A percentile compares a stretch with the other conserved stretches of the same genome.
Evolutionary conservation across 1,140 invertebrate genomes (phyloP).

Genomic region (Araneus ventricosus): DNA sequence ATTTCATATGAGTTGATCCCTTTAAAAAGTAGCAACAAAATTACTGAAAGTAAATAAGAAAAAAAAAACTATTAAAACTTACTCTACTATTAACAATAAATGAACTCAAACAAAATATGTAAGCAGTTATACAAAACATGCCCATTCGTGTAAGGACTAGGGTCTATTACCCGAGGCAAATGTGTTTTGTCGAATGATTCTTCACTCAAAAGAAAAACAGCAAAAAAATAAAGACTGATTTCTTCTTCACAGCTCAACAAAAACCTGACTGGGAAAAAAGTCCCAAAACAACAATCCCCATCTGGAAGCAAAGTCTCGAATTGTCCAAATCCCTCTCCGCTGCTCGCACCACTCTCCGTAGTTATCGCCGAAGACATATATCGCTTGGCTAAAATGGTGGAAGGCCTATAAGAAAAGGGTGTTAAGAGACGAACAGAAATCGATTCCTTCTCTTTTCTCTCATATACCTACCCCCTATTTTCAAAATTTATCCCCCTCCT

Average conservation of each 20-base stretch:
- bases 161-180: neutral
- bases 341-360: neutral
- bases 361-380: constrained; percentile 41
- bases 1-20: no score
- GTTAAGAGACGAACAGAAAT: constrained; percentile 35
- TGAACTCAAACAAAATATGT: no score
- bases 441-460: constrained; percentile 33
- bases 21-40: no score
- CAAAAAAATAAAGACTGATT: neutral
- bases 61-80: no score
- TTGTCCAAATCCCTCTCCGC: constrained; percentile 28
- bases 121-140: no score
- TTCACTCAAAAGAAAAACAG: neutral
- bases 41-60: no score
- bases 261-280: neutral
- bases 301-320: constrained; percentile 24
- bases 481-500: constrained; percentile 45
- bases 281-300: constrained; percentile 15
- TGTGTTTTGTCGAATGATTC: neutral
- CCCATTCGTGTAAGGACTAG: no score
- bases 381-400: constrained; percentile 47
- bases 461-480: constrained; percentile 35
- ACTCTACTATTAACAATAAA: no score
- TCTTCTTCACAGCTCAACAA: neutral
- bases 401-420: constrained; percentile 39